A percentile compares a stretch with the other conserved stretches of the same genome.
Evolutionary conservation across 2,888 invertebrate species (phyloP).

Genomic region (Autographa gamma): DNA sequence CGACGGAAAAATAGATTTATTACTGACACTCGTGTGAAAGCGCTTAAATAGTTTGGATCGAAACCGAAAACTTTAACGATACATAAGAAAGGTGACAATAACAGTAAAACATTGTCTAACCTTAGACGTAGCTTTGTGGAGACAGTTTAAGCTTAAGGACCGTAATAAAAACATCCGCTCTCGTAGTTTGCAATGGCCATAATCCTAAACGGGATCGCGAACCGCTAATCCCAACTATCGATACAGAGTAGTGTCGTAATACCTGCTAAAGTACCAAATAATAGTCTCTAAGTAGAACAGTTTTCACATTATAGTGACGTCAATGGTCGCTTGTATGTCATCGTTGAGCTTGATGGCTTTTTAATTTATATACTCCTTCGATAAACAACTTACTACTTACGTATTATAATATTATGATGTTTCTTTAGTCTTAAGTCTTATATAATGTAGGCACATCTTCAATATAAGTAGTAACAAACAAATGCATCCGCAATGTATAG

Average conservation of each 20-base stretch:
- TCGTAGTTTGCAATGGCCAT: constrained; percentile 68
- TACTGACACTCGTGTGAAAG: too few species aligned
- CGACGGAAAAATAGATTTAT: too few species aligned
- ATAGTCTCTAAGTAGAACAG: constrained; percentile 10
- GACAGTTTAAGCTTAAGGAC: constrained; percentile 57
- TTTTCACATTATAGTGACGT: not conserved
- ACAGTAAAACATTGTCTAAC: constrained; percentile 4
- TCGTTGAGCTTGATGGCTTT: constrained; percentile 9
- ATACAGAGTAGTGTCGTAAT: constrained; percentile 30
- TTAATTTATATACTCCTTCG: constrained; percentile 7
- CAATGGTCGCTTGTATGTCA: constrained; percentile 6
- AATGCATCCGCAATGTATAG: too few species aligned
- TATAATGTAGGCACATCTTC: too few species aligned
- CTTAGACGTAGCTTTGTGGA: constrained; percentile 13
- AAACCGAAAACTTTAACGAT: not conserved
- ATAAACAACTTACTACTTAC: not conserved
- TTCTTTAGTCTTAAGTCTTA: not conserved
- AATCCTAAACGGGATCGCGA: constrained; percentile 53
- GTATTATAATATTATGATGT: not conserved
- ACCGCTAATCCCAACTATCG: constrained; percentile 57
- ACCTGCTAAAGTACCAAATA: constrained; percentile 26
- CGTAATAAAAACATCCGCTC: constrained; percentile 69
- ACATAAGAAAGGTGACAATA: constrained; percentile 3
- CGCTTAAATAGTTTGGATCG: not conserved
- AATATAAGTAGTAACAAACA: too few species aligned